Evolutionary conservation across 2,888 invertebrate species (phyloP).

Genomic region (Rapana venosa): DNA sequence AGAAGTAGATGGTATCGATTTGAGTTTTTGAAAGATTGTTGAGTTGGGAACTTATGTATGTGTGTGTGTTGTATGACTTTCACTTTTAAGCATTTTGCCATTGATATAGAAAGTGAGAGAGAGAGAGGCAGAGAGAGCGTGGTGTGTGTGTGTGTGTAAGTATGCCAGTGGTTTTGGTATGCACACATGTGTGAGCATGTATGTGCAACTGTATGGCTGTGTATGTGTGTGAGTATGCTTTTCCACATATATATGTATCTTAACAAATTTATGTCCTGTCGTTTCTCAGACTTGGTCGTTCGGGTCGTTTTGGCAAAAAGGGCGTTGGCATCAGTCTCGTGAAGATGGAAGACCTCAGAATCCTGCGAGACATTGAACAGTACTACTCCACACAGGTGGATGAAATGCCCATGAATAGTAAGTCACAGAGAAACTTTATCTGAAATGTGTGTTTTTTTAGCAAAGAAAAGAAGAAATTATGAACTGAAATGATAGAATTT

Average conservation of each 20-base stretch:
- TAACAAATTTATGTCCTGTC: not conserved
- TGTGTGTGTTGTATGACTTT: too few relatives aligned
- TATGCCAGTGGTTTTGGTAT: not conserved
- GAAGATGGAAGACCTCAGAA: conserved; percentile 99
- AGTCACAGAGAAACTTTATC: not conserved
- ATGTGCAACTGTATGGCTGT: not conserved
- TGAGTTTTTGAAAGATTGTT: not conserved
- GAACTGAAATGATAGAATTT: not conserved
- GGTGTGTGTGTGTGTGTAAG: not conserved
- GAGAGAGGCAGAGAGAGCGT: not conserved
- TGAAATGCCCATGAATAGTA: conserved; percentile 91
- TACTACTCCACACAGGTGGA: conserved; percentile 99
- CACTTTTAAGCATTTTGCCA: too few relatives aligned
- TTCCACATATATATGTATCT: conserved; percentile 83
- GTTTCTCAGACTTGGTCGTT: conserved; percentile 90
- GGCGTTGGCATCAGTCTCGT: conserved; percentile 99
- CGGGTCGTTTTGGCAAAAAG: conserved; percentile 98
- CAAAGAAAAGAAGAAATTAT: not conserved
- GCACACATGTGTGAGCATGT: not conserved
- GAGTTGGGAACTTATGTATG: not conserved
- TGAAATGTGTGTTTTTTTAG: not conserved
- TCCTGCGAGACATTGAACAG: conserved; percentile 99
- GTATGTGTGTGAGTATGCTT: not conserved
- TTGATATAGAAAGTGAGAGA: not conserved
- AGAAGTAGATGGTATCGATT: not conserved